Evolutionary conservation across 2,888 invertebrate species (phyloP).

Genomic region (Caenorhabditis japonica): DNA sequence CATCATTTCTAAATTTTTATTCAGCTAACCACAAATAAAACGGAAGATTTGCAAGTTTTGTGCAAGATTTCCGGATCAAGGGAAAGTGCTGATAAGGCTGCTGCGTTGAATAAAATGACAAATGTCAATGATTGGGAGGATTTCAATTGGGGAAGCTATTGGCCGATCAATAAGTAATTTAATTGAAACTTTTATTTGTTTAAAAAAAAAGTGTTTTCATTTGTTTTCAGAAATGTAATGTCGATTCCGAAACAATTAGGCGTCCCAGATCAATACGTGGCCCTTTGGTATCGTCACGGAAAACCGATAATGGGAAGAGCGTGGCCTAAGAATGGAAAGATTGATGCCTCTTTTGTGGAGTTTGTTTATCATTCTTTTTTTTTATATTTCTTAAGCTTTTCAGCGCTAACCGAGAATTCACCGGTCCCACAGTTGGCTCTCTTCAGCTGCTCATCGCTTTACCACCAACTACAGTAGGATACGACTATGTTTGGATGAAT

Average conservation of each 20-base stretch:
- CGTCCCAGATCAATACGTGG: conserved; percentile 59
- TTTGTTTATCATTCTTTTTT: conserved; percentile 8
- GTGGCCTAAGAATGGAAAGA: conserved; percentile 49
- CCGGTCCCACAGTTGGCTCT: conserved; percentile 56
- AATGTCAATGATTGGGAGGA: conserved; percentile 62
- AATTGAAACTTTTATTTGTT: not conserved
- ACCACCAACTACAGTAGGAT: conserved; percentile 57
- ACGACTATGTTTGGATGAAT: conserved; percentile 63
- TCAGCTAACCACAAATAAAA: conserved; percentile 16
- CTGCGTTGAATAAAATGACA: conserved; percentile 9
- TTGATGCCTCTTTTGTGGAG: conserved; percentile 63
- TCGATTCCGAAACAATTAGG: conserved; percentile 25
- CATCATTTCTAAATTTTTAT: not conserved
- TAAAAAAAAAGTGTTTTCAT: not conserved
- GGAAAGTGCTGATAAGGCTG: conserved; percentile 15
- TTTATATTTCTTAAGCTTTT: not conserved
- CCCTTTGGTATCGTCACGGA: conserved; percentile 63
- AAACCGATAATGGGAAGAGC: conserved; percentile 66
- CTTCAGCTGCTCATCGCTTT: conserved; percentile 59
- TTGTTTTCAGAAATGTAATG: conserved; percentile 33
- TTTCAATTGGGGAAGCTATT: conserved; percentile 48
- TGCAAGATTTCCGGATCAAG: conserved; percentile 41
- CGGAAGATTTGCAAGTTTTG: conserved; percentile 30
- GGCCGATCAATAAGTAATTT: conserved; percentile 46
- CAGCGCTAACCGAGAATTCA: conserved; percentile 54